Base-by-base conservation (phyloP, 2,113 vertebrate species). In the Pelusios castaneus region DNA sequence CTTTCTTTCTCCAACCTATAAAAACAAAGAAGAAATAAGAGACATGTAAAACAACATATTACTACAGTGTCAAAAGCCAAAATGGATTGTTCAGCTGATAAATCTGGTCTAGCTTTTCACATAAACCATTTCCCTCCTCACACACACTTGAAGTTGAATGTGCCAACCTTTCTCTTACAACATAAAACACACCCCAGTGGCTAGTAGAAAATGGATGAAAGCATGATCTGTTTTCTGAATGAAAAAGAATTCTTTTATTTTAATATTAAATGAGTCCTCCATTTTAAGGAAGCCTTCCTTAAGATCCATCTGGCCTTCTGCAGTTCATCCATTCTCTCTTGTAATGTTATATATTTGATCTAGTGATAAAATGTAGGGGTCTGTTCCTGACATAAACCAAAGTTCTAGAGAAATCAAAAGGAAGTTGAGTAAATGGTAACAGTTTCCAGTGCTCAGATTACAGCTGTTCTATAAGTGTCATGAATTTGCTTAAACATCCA, bases 381-480 rank as follows among this genome's bases (percentile, higher is more conserved):
- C 87, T 94, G 95, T 97, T 95, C 92, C 92, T 0, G n/a, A 94
- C 93, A 97, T 95, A 93, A 95, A 97, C 89, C 87, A 88, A 67
- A 80, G 93, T 97, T 94, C 95, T 96, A 97, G 93, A 88, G 82
- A 96, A 75, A 94, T 80, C 96, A 96, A 95, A 95, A 90, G 96
- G 93, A 96, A 86, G n/a, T 86, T 80, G 94, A 97, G 93, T 92
- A 95, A 96, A 95, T 89, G 90, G 94, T 94, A 98, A 97, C 58
- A 85, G 98, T 97, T 98, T 97, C 97, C 97, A 98, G 96, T 96
- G 98, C 98, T 98, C 98, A 94, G 98, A 98, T 98, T 98, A 98
- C 97, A 98, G 98, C 98, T 98, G 97, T 97, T 98, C 98, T 97
- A 97, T 98, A 98, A 98, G 98, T 98, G 98, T 99, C 99, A 99